Evolutionary conservation across 2,113 vertebrate species (phyloP), one percentile per base, ranked within the genome.

Genomic region (Psephotus haematonotus): DNA sequence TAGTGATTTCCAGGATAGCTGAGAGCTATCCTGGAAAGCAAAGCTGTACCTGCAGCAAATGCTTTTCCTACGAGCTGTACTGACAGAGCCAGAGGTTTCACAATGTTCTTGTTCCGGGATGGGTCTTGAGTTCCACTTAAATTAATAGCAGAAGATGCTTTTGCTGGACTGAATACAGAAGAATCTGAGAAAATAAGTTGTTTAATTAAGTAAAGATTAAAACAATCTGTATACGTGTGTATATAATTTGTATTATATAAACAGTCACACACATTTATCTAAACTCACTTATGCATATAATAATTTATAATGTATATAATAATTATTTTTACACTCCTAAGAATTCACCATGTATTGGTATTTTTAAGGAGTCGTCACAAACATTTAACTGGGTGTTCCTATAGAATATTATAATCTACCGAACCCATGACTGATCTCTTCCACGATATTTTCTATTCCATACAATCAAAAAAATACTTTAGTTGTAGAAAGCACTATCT

Each of bases 41-140:
- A 93, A 95, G 90, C 60, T 72, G 92, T 97, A 99, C 99, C 99
- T 98, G 99, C 97, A 77, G 98, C 97, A 94, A 98, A 98, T 15
- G 98, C 97, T 98, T 99, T 99, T 97, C 98, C 98, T 92, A 98
- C 97, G 7, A 98, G 97, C 88, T 98, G 98, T 62, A 98, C 97
- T 88, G 99, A 98, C 59, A 99, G 97, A 82, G 98, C 98, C 95
- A 99, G 96, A 81, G 99, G 99, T 97, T 99, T 99, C 96, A 99
- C 98, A 96, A 99, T 67, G 70, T 97, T 98, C 96, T 98, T 98
- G 93, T 98, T 99, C 80, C 98, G 95, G 65, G 98, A 95, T 27
- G 98, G 94, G 85, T 99, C 99, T 96, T 98, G 99, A 93, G 98
- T 97, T 88, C 98, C 98, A 81, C 98, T 99, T 96, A 99, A 98